Evolutionary conservation across 2,797 vertebrate genomes (phyloP), one percentile per base, ranked within the genome.

Genomic region (Coregonus ussuriensis): DNA sequence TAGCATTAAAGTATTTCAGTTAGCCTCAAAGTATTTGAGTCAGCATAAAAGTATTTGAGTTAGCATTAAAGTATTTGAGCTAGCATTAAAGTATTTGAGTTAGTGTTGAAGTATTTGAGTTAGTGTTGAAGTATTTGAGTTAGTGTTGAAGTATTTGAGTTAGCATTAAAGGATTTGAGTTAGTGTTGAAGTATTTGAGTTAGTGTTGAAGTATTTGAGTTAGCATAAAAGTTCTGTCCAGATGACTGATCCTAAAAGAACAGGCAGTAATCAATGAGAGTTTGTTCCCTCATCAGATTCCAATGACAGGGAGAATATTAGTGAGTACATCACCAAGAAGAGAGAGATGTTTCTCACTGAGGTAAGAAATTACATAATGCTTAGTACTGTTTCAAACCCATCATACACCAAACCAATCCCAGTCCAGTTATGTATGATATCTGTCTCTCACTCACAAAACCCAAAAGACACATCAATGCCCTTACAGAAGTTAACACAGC

Each of bases 261-360:
- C n/a, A 62, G 56, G n/a, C 56, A 62, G 56, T 62, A 62, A 62
- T 62, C n/a, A 62, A 62, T 18, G 56, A 47, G 9, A 62, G 2
- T 21, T 21, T 68, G 56, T 74, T 35, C 18, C 25, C 21, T 71
- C 78, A 69, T 74, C 54, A 77, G 75, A 82, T 62, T 72, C 77
- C 72, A 84, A 41, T 63, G 72, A 80, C 4, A 77, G 67, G 77
- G 81, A 81, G 41, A 47, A 47, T 47, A 47, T 47, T 47, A 3
- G 41, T 47, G 25, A 71, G 72, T 76, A 76, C 68, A 77, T 72
- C 72, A 77, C 65, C 72, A 74, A 65, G 41, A 76, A 62, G 37
- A 76, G 52, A 33, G 71, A 72, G 21, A 54, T 72, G 71, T 72
- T 72, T 54, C 21, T 54, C 13, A 54, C 33, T 4, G 41, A 47